Evolutionary conservation across 2,113 vertebrate species (phyloP).

Genomic region (Cardinalis cardinalis): DNA sequence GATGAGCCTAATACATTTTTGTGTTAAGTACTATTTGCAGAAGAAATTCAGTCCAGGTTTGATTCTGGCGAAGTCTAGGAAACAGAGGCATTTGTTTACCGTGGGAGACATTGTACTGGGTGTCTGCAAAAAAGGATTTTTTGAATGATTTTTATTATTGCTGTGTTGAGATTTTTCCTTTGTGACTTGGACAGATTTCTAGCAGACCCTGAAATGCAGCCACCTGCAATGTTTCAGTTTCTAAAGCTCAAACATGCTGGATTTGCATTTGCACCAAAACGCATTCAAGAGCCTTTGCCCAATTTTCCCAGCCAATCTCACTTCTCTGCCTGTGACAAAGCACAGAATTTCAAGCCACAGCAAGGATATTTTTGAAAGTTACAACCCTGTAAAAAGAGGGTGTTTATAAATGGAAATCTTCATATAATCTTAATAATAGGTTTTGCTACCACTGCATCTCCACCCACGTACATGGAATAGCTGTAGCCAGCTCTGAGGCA

Average conservation of each 20-base stretch:
- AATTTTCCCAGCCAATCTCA: not conserved
- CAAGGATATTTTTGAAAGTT: constrained; percentile 4
- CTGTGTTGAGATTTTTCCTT: not conserved
- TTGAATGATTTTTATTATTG: not conserved
- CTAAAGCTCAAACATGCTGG: not conserved
- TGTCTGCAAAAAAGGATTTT: not conserved
- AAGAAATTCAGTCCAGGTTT: not conserved
- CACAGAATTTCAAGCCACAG: not conserved
- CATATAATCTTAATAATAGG: constrained; percentile 47
- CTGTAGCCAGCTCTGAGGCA: not conserved
- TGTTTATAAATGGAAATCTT: constrained; percentile 49
- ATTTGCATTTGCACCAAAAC: not conserved
- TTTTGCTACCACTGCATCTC: constrained; percentile 33
- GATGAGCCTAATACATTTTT: not conserved
- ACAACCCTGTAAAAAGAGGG: not conserved
- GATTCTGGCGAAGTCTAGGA: not conserved
- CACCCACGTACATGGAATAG: not conserved
- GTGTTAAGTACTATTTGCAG: not conserved
- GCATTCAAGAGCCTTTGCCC: not conserved
- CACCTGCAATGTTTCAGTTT: not conserved
- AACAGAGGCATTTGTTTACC: not conserved
- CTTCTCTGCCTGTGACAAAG: not conserved
- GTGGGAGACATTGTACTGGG: not conserved
- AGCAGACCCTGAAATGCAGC: constrained; percentile 24
- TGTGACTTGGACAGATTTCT: not conserved